Base-by-base conservation (phyloP, 2,888 invertebrate species). In the Eupeodes luniger region DNA sequence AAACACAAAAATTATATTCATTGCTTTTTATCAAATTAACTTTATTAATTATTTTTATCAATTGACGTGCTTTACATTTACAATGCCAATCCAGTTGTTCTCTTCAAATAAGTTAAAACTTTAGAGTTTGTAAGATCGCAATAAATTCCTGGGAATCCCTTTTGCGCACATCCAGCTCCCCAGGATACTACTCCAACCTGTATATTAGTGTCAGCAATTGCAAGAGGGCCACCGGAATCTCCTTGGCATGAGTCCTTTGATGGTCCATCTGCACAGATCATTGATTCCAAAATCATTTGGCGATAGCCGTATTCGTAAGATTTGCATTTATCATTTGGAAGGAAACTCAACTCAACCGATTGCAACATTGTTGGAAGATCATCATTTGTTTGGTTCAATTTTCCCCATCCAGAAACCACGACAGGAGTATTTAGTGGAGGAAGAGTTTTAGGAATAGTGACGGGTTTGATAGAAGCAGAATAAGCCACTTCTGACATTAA, bases 221-320 rank as follows among this genome's bases (percentile, higher is more conserved):
- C 5, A 6, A 69, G 69, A 1, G 69, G 69, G 40, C 69, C 69
- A 55, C 69, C 69, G 2, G 69, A 69, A 55, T 69, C 69, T 7
- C 53, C 69, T 55, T 69, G 36, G 36, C 69, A 69, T 55, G 69
- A 53, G 40, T 34, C 69, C n/a, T n/a, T 12, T 0, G 5, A 6
- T 1, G 4, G 6, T 55, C 36, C 53, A 9, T 5, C 3, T 27
- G 69, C 69, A 53, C 69, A 69, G 2, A 69, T 7, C 69, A 69
- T 69, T 16, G 53, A 4, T 1, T 9, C 53, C 7, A 2, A 27
- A 16, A 55, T 55, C 2, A 2, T 7, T 4, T 0, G 1, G 16
- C 40, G 2, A 40, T 55, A 55, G 0, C 16, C 1, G 12, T 40
- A 40, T 1, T 3, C 0, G 0, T 0, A 5, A 10, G 12, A 69